phyloP scores from a whole-genome alignment of 2,888 invertebrate genomes.

The Endomychus coccineus region DNA sequence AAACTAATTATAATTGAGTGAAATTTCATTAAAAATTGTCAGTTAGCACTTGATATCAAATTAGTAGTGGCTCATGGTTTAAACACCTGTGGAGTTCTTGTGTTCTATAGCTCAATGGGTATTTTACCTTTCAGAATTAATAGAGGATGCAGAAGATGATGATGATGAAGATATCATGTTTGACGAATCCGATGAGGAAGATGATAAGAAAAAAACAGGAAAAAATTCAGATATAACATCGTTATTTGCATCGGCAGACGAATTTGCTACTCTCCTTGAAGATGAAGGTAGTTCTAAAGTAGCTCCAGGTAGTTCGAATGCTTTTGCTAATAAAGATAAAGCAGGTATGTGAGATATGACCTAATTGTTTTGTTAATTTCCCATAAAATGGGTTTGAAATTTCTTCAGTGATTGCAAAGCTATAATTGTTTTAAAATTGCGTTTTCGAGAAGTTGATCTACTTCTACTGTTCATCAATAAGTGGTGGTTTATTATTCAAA shows the following conservation, averaged over 20 bases:
- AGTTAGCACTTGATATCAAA: too few species aligned
- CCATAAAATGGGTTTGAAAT: too few species aligned
- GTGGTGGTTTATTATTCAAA: too few species aligned
- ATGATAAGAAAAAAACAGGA: constrained; percentile 26
- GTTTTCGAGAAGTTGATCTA: constrained; percentile 7
- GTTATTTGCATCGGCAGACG: constrained; percentile 77
- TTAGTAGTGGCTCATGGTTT: too few species aligned
- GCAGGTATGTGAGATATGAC: constrained; percentile 53
- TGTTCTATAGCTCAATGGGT: too few species aligned
- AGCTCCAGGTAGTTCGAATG: constrained; percentile 58
- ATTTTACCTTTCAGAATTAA: constrained; percentile 25
- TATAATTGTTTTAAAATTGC: too few species aligned
- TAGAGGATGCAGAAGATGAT: constrained; percentile 36
- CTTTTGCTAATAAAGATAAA: constrained; percentile 67
- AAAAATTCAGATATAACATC: constrained; percentile 54
- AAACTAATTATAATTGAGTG: too few species aligned
- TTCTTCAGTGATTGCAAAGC: too few species aligned
- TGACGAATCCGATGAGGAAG: constrained; percentile 32
- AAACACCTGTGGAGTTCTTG: too few species aligned
- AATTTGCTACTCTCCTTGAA: constrained; percentile 82
- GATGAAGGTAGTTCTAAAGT: constrained; percentile 60
- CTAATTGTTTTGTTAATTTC: too few species aligned
- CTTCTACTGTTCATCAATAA: too few species aligned
- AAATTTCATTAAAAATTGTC: too few species aligned
- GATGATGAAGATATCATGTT: constrained; percentile 42